Evolutionary conservation across 2,113 vertebrate genomes (phyloP).

Genomic region (Thinocorus orbignyianus): DNA sequence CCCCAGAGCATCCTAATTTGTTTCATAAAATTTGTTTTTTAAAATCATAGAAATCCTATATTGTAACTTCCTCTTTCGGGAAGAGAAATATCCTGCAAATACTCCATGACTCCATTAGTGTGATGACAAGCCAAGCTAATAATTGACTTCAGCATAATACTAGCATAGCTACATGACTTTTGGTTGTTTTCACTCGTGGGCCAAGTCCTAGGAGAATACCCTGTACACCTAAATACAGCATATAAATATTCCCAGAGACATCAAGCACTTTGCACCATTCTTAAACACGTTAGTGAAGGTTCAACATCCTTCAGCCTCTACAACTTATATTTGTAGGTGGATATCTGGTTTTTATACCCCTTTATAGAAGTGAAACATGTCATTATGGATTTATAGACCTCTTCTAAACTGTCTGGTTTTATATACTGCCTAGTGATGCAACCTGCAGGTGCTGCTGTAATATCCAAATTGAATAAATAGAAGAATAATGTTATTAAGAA

Average conservation of each 20-base stretch:
- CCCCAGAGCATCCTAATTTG: background rate
- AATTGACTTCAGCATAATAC: background rate
- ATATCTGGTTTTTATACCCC: background rate
- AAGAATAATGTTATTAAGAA: background rate
- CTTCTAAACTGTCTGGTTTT: background rate
- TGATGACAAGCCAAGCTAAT: background rate
- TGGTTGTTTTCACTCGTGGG: background rate
- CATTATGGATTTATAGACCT: background rate
- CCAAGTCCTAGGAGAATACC: background rate
- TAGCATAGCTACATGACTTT: background rate
- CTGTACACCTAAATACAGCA: background rate
- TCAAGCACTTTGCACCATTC: background rate
- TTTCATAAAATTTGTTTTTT: background rate
- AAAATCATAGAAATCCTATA: background rate
- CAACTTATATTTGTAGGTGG: background rate
- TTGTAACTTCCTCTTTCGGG: background rate
- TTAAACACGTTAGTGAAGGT: background rate
- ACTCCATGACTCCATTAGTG: background rate
- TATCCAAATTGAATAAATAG: background rate
- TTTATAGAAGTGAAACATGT: background rate
- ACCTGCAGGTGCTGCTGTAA: background rate
- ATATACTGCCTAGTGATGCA: background rate
- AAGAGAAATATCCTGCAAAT: background rate
- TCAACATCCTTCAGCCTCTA: background rate
- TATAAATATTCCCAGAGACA: background rate